phyloP scores from a whole-genome alignment of 2,797 vertebrate genomes.

The Diglossa cyanea region DNA sequence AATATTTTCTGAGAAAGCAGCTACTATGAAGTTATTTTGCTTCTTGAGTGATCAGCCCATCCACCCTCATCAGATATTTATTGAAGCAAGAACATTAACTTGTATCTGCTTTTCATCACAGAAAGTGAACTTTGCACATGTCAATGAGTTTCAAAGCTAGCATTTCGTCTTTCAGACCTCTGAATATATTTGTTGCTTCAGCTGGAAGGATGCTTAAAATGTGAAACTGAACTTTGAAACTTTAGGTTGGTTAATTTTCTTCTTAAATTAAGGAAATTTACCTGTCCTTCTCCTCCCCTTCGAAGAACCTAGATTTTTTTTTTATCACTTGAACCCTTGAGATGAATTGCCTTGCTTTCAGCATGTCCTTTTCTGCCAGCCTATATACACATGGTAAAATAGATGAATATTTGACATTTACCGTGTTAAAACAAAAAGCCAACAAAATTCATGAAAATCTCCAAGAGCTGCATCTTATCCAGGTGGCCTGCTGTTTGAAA shows the following conservation, averaged over 20 bases:
- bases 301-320: not conserved
- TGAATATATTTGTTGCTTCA: not conserved
- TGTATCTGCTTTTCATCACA: not conserved
- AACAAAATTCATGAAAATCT: constrained; percentile 58
- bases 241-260: not conserved
- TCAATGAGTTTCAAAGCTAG: not conserved
- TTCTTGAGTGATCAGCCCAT: not conserved
- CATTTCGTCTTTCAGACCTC: not conserved
- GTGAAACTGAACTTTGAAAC: not conserved
- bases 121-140: not conserved
- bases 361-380: constrained; percentile 22
- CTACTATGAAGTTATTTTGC: not conserved
- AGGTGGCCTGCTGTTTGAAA: constrained; percentile 73
- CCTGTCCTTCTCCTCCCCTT: not conserved
- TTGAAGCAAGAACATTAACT: not conserved
- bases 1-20: not conserved
- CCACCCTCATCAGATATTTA: not conserved
- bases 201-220: not conserved
- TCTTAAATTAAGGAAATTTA: not conserved
- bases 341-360: constrained; percentile 1
- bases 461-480: constrained; percentile 28
- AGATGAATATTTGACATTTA: constrained; percentile 58
- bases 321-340: not conserved
- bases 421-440: constrained; percentile 50
- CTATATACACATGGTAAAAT: constrained; percentile 5